Conservation (phyloP, 2,113 vertebrate species). For the Podilymbus podiceps region DNA sequence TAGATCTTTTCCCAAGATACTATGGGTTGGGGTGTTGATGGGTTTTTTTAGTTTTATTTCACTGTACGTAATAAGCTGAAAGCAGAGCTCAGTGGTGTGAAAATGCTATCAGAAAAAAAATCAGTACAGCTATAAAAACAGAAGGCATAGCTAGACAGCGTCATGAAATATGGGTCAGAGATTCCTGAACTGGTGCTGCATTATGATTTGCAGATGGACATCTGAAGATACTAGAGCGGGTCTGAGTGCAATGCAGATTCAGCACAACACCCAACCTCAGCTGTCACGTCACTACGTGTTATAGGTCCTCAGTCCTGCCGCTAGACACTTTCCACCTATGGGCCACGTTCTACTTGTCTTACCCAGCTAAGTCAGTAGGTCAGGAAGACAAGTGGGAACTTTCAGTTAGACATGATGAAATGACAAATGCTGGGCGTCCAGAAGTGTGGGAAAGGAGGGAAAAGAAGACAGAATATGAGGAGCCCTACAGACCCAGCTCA, state of each 20-base stretch:
- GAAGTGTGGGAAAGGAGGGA: background rate
- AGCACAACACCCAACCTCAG: background rate
- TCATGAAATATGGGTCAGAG: background rate
- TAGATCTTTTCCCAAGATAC: background rate
- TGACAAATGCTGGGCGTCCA: background rate
- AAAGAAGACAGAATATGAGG: background rate
- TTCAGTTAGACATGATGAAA: background rate
- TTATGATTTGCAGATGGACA: background rate
- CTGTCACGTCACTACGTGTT: background rate
- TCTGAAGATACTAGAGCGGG: background rate
- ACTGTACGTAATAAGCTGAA: background rate
- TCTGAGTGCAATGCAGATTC: background rate
- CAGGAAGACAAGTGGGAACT: background rate
- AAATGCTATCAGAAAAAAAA: background rate
- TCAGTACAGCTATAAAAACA: background rate
- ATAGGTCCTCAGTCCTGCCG: no score
- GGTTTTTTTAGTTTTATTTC: background rate
- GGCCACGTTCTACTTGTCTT: background rate
- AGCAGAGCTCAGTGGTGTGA: background rate
- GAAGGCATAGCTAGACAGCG: background rate
- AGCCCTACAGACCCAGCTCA: background rate
- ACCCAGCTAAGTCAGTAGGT: background rate
- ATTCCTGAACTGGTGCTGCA: background rate
- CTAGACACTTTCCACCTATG: background rate
- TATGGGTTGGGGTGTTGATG: background rate